These are phyloP conservation scores for Helostoma temminkii DNA, from an alignment of 2,797 vertebrate species.

Conservation along the genomic window DNA sequence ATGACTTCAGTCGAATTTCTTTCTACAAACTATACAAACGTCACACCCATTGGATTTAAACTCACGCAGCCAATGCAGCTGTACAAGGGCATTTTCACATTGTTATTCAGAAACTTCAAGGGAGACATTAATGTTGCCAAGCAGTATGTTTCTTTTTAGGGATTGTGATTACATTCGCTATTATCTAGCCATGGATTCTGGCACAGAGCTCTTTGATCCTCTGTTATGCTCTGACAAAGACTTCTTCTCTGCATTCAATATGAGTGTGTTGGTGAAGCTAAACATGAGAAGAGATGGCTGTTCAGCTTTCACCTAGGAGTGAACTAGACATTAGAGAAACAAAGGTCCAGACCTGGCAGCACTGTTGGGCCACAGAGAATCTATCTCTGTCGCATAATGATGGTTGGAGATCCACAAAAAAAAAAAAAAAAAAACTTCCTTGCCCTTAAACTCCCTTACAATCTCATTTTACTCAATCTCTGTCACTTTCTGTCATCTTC, in stretches of 20 bases:
- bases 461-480: constrained; percentile 28
- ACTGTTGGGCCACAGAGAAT: constrained; percentile 9
- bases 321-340: constrained; percentile 38
- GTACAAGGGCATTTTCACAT: constrained; percentile 27
- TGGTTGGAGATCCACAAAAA: constrained; percentile 7
- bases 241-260: constrained; percentile 20
- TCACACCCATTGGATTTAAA: constrained; percentile 19
- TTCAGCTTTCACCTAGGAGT: constrained; percentile 45
- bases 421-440: constrained; percentile 4
- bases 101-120: constrained; percentile 47
- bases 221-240: constrained; percentile 47
- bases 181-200: constrained; percentile 47
- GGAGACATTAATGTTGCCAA: constrained; percentile 40
- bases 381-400: constrained; percentile 16
- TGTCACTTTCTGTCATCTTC: constrained; percentile 21
- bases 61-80: neutral
- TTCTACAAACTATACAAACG: neutral
- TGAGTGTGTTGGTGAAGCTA: neutral
- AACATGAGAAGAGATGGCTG: constrained; percentile 2
- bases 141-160: constrained; percentile 36
- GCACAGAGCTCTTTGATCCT: constrained; percentile 37
- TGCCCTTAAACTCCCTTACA: constrained; percentile 21
- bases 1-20: neutral
- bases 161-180: constrained; percentile 30
- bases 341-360: constrained; percentile 26